Evolutionary conservation across 35 echinoderm and acorn worm species (phyloP), one percentile per base, ranked within the genome.

Genomic region (Holothuria glaberrima): DNA sequence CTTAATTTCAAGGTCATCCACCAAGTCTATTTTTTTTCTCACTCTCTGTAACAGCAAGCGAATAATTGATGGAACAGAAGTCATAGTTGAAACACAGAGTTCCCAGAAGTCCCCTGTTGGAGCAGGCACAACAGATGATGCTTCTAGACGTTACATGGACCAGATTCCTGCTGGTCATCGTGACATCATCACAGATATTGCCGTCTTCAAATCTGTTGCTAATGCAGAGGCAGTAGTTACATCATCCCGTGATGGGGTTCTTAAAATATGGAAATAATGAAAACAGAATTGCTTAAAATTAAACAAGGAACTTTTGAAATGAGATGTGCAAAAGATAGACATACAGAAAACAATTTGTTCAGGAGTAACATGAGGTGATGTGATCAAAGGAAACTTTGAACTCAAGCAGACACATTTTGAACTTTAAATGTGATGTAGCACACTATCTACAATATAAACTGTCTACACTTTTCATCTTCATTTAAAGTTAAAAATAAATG

Each of bases 261-360:
- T 98, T 29, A 98, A 98, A 89, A 98, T 98, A 41, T 98, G 96
- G 96, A 98, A 98, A 68, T 98, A 70, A 91, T 36, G 30, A 41
- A 9, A 75, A 32, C 3, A 41, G 35, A 75, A 41, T 6, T n/a
- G n/a, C 20, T 5, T 9, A 30, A 32, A 20, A 67, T 19, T 25
- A 32, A 29, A 5, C 44, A 46, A 46, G 10, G 44, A 10, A 46
- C 4, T 46, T 46, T 46, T 46, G 4, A 46, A 46, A 10, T 46
- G 10, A 46, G 4, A 5, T 5, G 10, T 46, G 10, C 44, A 46
- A 46, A 46, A 4, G 10, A 10, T 4, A 46, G 44, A 10, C 44
- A 46, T 46, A 46, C 29, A 24, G 63, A 24, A 67, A 22, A 67
- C 6, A 67, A 67, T 24, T 24, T 24, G 63, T 67, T 4, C 21